Percentiles rank a stretch among this genome's conserved stretches.
Evolutionary conservation across 2,888 invertebrate genomes (phyloP).

Genomic region (Stenurella melanura): DNA sequence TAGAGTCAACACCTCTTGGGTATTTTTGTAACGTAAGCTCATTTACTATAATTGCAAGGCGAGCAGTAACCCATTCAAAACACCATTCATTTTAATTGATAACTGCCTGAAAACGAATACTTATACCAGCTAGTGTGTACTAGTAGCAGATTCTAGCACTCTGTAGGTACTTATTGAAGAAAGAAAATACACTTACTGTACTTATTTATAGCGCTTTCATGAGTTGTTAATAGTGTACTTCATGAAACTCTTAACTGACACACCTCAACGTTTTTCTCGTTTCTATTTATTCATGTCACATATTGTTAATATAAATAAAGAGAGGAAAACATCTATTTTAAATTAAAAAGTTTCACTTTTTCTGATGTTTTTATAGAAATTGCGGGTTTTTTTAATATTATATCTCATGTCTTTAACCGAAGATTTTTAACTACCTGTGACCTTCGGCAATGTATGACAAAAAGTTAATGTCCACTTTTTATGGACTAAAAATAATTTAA

Average conservation of each 20-base stretch:
- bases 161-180: background rate
- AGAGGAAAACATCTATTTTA: too few species aligned
- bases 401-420: too few species aligned
- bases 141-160: background rate
- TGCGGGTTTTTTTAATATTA: too few species aligned
- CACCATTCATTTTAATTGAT: background rate
- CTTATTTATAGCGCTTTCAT: background rate
- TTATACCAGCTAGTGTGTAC: background rate
- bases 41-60: background rate
- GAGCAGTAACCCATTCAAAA: background rate
- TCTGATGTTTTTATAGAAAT: too few species aligned
- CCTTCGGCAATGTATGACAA: too few species aligned
- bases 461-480: too few species aligned
- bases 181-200: background rate
- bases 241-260: background rate
- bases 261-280: background rate
- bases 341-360: too few species aligned
- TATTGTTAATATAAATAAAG: background rate
- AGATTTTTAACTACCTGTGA: too few species aligned
- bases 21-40: background rate
- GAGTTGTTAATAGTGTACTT: slow-evolving; percentile 7
- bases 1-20: too few species aligned
- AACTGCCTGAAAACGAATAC: background rate
- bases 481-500: too few species aligned
- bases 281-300: slow-evolving; percentile 1